These are phyloP conservation scores for Poeciliopsis infans DNA, from an alignment of 2,797 vertebrate species.

Conservation along the genomic window DNA sequence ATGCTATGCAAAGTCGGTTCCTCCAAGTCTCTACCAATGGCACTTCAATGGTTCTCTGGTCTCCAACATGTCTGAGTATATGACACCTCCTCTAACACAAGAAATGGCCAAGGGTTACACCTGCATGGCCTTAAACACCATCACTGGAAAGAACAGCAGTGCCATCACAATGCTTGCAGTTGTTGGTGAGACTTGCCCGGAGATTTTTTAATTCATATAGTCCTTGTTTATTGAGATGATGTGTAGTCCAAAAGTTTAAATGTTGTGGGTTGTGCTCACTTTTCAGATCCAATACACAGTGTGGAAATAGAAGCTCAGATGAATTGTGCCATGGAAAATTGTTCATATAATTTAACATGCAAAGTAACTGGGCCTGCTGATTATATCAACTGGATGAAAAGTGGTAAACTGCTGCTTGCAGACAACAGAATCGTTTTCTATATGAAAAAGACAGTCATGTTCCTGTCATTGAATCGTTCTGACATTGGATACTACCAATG, in stretches of 20 bases:
- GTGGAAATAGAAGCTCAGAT: conserved; percentile 25
- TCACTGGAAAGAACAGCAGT: not conserved
- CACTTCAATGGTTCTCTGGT: conserved; percentile 32
- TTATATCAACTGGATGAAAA: conserved; percentile 66
- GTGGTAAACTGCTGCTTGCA: conserved; percentile 14
- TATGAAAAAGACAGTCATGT: conserved; percentile 41
- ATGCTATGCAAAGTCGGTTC: conserved; percentile 59
- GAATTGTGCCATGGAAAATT: conserved; percentile 34
- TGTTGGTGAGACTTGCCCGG: not conserved
- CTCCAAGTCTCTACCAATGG: conserved; percentile 60
- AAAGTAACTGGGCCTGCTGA: conserved; percentile 43
- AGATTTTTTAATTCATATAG: not conserved
- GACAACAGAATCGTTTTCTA: conserved; percentile 24
- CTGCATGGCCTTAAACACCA: not conserved
- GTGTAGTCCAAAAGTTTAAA: not conserved
- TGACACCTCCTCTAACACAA: not conserved
- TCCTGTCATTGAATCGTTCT: conserved; percentile 29
- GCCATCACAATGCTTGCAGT: not conserved
- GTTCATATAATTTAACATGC: conserved; percentile 53
- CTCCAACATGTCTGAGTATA: not conserved
- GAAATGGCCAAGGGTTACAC: not conserved
- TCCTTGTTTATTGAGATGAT: not conserved
- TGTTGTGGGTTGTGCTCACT: conserved; percentile 1
- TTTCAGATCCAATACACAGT: conserved; percentile 50
- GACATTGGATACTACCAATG: conserved; percentile 65